phyloP scores from a whole-genome alignment of 2,888 invertebrate species.

The Bedellia somnulentella region DNA sequence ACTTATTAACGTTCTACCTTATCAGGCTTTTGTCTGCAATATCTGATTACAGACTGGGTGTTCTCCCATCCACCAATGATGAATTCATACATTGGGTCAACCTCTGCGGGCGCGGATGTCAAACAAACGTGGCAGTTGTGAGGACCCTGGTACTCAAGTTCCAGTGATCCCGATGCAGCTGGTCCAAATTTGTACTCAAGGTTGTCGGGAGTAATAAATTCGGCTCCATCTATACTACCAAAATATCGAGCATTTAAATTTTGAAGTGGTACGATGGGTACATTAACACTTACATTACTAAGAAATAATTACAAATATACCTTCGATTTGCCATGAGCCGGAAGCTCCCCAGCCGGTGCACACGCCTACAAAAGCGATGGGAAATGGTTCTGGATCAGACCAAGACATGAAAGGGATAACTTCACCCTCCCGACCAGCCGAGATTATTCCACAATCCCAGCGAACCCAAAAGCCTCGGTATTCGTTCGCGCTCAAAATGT shows the following conservation, averaged over 20 bases:
- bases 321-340: conserved; percentile 82
- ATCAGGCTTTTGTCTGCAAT: conserved; percentile 64
- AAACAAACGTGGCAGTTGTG: conserved; percentile 68
- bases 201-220: conserved; percentile 58
- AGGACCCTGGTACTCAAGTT: conserved; percentile 62
- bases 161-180: conserved; percentile 50
- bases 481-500: conserved; percentile 71
- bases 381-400: conserved; percentile 71
- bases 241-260: conserved; percentile 12
- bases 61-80: conserved; percentile 72
- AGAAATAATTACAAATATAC: conserved; percentile 29
- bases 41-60: conserved; percentile 65
- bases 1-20: too few species aligned
- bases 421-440: conserved; percentile 74
- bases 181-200: conserved; percentile 64
- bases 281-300: conserved; percentile 18
- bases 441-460: conserved; percentile 70
- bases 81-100: conserved; percentile 67
- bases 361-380: conserved; percentile 74
- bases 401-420: conserved; percentile 72
- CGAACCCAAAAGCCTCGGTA: conserved; percentile 84
- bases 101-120: conserved; percentile 52
- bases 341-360: conserved; percentile 86
- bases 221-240: conserved; percentile 52
- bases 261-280: conserved; percentile 34